Evolutionary conservation across 2,888 invertebrate genomes (phyloP), one percentile per base, ranked within the genome.

Genomic region (Callinectes sapidus): DNA sequence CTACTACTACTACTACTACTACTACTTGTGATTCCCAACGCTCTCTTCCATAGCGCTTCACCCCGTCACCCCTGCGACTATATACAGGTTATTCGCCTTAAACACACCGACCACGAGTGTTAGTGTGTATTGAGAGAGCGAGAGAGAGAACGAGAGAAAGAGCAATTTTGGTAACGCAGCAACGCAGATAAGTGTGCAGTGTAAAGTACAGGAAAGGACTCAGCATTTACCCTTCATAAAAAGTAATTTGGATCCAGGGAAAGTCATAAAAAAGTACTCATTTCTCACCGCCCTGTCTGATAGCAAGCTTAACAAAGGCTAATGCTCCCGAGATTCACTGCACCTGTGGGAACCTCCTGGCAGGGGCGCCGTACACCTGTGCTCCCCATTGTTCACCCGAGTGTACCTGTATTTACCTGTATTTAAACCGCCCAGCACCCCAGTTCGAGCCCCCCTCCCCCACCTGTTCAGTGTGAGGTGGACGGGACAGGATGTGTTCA

Each of bases 401-500:
- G 71, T 77, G 13, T 81, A 81, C 81, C 81, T 81, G 81, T 81
- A 35, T 35, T 81, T 81, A 81, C 81, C 35, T 81, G 81, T 81
- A 35, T 81, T 81, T 81, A 81, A 81, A 35, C 14, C 81, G 8
- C 81, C 81, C 81, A 2, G n/a, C 5, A 1, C 10, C 71, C 10
- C 32, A 48, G n/a, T 28, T n/a, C 71, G 13, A 23, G 5, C 13
- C 71, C 13, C 71, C 13, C 71, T 28, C 71, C 13, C 71, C 13
- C 71, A 77, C 71, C 71, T 77, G 71, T 10, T 1, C n/a, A 2
- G 28, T 13, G 28, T 13, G 71, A 3, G 61, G 61, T 61, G 61
- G 18, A 2, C 10, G 28, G 14, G 81, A 16, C 81, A 81, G 81
- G 81, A 81, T 81, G 81, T 81, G 81, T 35, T 35, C 23, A 10